phyloP scores from a whole-genome alignment of 1,140 invertebrate species.

The Brachionus angularis region DNA sequence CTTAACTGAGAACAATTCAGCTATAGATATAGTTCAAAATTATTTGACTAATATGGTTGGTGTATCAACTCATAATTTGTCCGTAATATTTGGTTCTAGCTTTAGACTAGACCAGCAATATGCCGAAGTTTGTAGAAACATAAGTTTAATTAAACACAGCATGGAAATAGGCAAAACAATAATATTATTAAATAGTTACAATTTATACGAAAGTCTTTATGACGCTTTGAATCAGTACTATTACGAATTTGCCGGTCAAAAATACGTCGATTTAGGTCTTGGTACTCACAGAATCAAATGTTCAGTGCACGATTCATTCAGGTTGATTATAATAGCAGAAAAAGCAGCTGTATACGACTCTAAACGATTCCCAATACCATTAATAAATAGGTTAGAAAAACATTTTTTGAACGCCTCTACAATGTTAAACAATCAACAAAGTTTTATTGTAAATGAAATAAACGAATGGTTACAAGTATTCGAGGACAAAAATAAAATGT shows the following conservation, averaged over 20 bases:
- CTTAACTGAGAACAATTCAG: slow-evolving; percentile 16
- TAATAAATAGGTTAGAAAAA: slow-evolving; percentile 54
- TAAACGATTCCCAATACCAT: slow-evolving; percentile 51
- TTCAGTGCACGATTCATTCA: slow-evolving; percentile 51
- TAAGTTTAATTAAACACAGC: slow-evolving; percentile 55
- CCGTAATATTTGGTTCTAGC: slow-evolving; percentile 31
- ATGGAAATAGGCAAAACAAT: slow-evolving; percentile 56
- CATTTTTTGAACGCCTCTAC: slow-evolving; percentile 51
- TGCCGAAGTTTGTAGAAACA: slow-evolving; percentile 53
- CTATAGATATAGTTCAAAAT: slow-evolving; percentile 7
- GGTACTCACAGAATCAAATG: slow-evolving; percentile 56
- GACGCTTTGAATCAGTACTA: slow-evolving; percentile 57
- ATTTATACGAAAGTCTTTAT: slow-evolving; percentile 55
- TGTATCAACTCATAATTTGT: not conserved
- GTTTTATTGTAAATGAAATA: slow-evolving; percentile 46
- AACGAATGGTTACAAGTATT: slow-evolving; percentile 48
- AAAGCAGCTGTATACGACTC: slow-evolving; percentile 51
- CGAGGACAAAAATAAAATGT: slow-evolving; percentile 34
- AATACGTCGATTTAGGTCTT: slow-evolving; percentile 54
- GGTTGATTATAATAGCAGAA: slow-evolving; percentile 54
- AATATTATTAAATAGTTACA: slow-evolving; percentile 53
- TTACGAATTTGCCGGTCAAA: slow-evolving; percentile 50
- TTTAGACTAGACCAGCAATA: slow-evolving; percentile 27
- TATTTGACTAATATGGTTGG: slow-evolving; percentile 3
- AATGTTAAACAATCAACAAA: slow-evolving; percentile 48